Evolutionary conservation across 2,113 vertebrate species (phyloP).

Genomic region (Brienomyrus longianalis): DNA sequence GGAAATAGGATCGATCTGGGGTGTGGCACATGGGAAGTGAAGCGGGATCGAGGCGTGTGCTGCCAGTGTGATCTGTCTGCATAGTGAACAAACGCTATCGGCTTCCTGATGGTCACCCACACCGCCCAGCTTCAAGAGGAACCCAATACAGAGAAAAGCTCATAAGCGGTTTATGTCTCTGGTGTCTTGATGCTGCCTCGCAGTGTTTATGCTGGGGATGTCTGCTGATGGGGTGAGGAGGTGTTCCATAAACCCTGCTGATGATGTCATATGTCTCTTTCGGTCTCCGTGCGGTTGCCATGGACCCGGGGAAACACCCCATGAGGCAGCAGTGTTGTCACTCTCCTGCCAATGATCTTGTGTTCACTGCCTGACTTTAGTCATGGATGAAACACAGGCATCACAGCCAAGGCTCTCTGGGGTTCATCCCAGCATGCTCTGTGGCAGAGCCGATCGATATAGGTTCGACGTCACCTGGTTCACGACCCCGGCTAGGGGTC

Average conservation of each 20-base stretch:
- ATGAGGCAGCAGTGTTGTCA: neutral
- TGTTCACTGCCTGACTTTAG: neutral
- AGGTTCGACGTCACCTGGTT: neutral
- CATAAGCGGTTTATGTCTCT: neutral
- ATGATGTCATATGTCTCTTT: neutral
- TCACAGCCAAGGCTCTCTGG: neutral
- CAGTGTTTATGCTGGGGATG: neutral
- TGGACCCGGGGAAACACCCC: neutral
- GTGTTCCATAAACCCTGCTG: neutral
- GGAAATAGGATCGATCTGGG: too few relatives aligned
- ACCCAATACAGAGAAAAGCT: neutral
- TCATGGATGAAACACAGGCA: neutral
- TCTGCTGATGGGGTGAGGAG: neutral
- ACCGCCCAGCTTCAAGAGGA: neutral
- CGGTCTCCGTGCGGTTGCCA: neutral
- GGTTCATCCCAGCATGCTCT: too few relatives aligned
- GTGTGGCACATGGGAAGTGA: neutral
- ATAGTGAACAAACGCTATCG: neutral
- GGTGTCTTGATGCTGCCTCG: neutral
- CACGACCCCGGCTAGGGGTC: neutral
- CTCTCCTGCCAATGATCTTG: neutral
- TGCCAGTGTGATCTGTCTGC: neutral
- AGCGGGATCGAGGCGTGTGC: neutral
- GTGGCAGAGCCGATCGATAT: too few relatives aligned
- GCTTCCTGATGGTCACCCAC: neutral